phyloP scores from a whole-genome alignment of 2,797 vertebrate species.

The Knipowitschia caucasica region DNA sequence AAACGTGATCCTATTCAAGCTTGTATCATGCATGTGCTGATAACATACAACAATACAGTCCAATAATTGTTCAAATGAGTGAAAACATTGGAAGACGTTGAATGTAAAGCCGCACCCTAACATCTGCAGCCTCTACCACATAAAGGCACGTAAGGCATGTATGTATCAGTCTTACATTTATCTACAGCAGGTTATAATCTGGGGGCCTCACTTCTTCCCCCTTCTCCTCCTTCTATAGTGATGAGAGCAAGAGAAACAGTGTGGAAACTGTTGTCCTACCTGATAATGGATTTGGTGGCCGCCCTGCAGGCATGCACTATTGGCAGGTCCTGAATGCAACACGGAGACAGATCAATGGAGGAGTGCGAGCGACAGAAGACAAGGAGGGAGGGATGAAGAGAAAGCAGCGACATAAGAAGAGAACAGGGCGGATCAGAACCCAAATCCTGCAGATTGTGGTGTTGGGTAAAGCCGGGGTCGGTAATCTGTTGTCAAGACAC shows the following conservation, averaged over 20 bases:
- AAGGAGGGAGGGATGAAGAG: slow-evolving; percentile 54
- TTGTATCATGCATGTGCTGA: slow-evolving; percentile 33
- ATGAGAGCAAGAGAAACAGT: slow-evolving; percentile 67
- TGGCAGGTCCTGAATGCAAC: slow-evolving; percentile 81
- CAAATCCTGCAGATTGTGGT: slow-evolving; percentile 72
- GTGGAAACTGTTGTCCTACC: slow-evolving; percentile 81
- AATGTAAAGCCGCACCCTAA: too few species aligned
- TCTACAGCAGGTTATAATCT: slow-evolving; percentile 52
- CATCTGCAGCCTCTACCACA: slow-evolving; percentile 4
- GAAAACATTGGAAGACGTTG: slow-evolving; percentile 21
- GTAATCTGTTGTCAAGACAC: slow-evolving; percentile 84
- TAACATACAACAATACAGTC: slow-evolving; percentile 25
- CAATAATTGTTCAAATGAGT: slow-evolving; percentile 33
- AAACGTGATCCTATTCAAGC: slow-evolving; percentile 29
- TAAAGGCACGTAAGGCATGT: slow-evolving; percentile 7
- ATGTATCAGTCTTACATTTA: slow-evolving; percentile 43
- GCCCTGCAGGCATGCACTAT: slow-evolving; percentile 79
- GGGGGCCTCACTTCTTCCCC: slow-evolving; percentile 39
- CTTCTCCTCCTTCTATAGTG: slow-evolving; percentile 36
- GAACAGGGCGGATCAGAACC: slow-evolving; percentile 59
- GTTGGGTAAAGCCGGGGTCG: slow-evolving; percentile 66
- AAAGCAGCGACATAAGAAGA: slow-evolving; percentile 59
- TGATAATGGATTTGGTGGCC: slow-evolving; percentile 82
- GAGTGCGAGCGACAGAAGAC: slow-evolving; percentile 46
- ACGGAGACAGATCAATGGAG: slow-evolving; percentile 71